Evolutionary conservation across 2,888 invertebrate species (phyloP), one percentile per base, ranked within the genome.

Genomic region (Melanargia galathea): DNA sequence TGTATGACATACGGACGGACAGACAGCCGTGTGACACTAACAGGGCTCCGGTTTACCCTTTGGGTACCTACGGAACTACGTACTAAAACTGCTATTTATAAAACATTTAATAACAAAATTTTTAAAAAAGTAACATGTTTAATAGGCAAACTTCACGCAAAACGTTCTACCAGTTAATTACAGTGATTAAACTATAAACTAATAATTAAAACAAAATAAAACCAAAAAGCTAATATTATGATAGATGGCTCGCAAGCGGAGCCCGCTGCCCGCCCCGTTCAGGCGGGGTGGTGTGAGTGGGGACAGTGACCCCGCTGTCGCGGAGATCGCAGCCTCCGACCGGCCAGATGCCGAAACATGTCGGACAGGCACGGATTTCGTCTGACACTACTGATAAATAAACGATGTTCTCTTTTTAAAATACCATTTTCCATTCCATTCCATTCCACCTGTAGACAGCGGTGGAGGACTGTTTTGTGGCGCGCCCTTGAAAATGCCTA

Each of bases 281-380:
- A 45, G 6, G 65, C 57, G 56, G 65, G 66, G 66, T 63, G 60
- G 70, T 64, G 81, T 80, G 81, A 72, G 84, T 81, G 84, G 82
- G 86, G 87, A 83, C 89, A 88, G 78, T 89, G 90, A 90, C 90
- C 90, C 80, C 83, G 79, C 83, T 87, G 88, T 90, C 88, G 83
- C 69, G 58, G 75, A 80, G 87, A 90, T 89, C 90, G 84, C 90
- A 90, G 90, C 90, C 90, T 89, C 89, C 90, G 88, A 90, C 89
- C 89, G 87, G 83, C 81, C 87, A 86, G 88, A 89, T 88, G 89
- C 90, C 90, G 87, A 90, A 90, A 90, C 86, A 90, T 85, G 84
- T 81, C 81, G 79, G 80, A 75, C 89, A 87, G 90, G 84, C 70
- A 64, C 79, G 85, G 65, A 87, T 72, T 84, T 69, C 38, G 64